phyloP scores from a whole-genome alignment of 2,888 invertebrate genomes.

The Brenthis ino region DNA sequence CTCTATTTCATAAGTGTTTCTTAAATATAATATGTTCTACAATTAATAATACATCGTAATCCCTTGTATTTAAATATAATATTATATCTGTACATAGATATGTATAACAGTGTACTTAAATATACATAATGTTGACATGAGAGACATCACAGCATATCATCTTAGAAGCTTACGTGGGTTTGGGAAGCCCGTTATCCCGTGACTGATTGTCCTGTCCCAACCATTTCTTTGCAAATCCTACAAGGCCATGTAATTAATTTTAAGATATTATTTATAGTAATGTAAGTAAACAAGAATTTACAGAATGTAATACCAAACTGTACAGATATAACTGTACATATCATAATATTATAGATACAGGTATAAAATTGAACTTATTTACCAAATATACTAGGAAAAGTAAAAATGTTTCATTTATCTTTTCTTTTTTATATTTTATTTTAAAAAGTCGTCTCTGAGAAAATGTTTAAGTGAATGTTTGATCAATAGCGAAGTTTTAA shows the following conservation, averaged over 20 bases:
- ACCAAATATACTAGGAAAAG: neutral
- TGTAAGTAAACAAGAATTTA: no score
- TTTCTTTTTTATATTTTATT: neutral
- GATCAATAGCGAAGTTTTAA: slow-evolving; percentile 77
- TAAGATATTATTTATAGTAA: no score
- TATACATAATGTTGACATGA: slow-evolving; percentile 55
- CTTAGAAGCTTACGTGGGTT: slow-evolving; percentile 62
- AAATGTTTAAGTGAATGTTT: slow-evolving; percentile 74
- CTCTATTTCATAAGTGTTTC: no score
- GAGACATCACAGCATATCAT: slow-evolving; percentile 55
- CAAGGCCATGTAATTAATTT: slow-evolving; percentile 12
- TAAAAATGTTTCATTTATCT: neutral
- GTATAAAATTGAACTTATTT: no score
- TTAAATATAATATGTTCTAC: neutral
- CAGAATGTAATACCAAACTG: no score
- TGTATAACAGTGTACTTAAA: neutral
- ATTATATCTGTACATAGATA: neutral
- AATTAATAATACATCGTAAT: neutral
- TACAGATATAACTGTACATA: no score
- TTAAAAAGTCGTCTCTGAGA: slow-evolving; percentile 48
- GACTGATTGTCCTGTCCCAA: slow-evolving; percentile 56
- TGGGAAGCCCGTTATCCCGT: slow-evolving; percentile 51
- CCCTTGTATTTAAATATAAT: neutral
- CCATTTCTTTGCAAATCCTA: slow-evolving; percentile 26
- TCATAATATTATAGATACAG: no score